phyloP scores from a whole-genome alignment of 2,113 vertebrate genomes.

The Pachyramphus minor region DNA sequence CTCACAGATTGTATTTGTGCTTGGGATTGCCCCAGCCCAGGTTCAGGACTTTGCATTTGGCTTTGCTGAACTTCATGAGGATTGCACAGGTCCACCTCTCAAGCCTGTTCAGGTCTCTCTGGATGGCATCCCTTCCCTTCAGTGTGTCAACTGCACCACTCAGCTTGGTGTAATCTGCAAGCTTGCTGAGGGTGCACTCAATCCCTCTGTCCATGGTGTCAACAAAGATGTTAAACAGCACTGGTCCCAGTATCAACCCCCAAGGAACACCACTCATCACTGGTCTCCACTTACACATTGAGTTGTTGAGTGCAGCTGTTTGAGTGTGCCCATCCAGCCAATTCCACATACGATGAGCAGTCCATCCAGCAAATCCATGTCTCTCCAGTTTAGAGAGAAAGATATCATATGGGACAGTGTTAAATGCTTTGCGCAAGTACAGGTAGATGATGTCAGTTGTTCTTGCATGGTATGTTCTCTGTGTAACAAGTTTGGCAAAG shows the following conservation, averaged over 20 bases:
- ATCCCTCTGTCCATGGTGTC: neutral
- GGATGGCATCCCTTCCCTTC: neutral
- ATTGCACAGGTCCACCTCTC: neutral
- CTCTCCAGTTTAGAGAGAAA: neutral
- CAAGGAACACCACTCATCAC: neutral
- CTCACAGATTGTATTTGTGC: neutral
- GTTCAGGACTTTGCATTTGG: neutral
- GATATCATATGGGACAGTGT: neutral
- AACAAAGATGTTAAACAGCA: neutral
- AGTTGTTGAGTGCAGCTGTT: neutral
- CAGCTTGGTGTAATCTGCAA: neutral
- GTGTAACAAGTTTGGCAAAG: neutral
- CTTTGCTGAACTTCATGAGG: neutral
- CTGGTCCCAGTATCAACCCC: neutral
- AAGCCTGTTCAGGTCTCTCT: neutral
- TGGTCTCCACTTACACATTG: neutral
- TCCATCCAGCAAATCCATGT: neutral
- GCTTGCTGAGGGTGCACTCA: neutral
- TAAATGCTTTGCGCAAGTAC: neutral
- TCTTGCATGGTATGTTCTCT: neutral
- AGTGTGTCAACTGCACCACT: neutral
- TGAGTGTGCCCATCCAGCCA: neutral
- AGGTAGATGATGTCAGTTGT: neutral
- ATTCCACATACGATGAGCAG: neutral
- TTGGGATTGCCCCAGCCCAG: neutral